Base-by-base conservation (phyloP, 2,797 vertebrate genomes). In the Catamblyrhynchus diadema region DNA sequence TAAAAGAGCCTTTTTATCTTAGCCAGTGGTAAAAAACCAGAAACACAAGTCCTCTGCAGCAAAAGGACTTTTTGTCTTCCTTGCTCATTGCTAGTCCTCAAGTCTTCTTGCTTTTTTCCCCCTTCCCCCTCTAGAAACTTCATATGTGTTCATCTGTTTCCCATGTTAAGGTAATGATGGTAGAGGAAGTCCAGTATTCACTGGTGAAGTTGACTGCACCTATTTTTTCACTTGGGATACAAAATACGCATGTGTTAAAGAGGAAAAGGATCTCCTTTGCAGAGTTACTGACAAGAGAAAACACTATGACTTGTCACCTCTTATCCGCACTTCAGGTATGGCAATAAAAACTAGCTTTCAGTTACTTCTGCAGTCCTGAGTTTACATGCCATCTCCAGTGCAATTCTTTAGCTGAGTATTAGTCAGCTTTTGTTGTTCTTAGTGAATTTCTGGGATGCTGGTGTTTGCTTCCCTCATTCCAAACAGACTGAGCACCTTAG, bases 141-240 rank as follows among this genome's bases (percentile, higher is more conserved):
- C 53, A 86, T 33, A 15, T 73, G 9, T 91, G 14, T 88, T 73
- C 35, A 24, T 88, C 28, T 54, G 5, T 79, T 77, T 95, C 71
- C 47, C 33, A 5, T 73, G 14, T 90, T 32, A 93, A 99, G 99
- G 92, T 27, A 97, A 98, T 4, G 81, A 97, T 19, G 99, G 98
- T 7, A 98, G 83, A 60, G 99, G 99, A 32, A 32, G 10, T 19
- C 99, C 99, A 1, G 98, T 98, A 19, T 99, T 99, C 60, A 95
- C 97, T 0, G 99, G 98, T 9, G 99, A 99, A 97, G 98, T 98
- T 0, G 99, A 99, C 96, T 99, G 99, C 96, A 99, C 99, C 0
- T 99, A 99, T 95, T 99, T 98, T 95, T 99, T 99, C 28, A 97
- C 98, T 24, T 99, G 99, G 99, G 97, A 98, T 79, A 99, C 99